Base-by-base conservation (phyloP, 2,888 invertebrate species). In the Heteromurus nitidus region DNA sequence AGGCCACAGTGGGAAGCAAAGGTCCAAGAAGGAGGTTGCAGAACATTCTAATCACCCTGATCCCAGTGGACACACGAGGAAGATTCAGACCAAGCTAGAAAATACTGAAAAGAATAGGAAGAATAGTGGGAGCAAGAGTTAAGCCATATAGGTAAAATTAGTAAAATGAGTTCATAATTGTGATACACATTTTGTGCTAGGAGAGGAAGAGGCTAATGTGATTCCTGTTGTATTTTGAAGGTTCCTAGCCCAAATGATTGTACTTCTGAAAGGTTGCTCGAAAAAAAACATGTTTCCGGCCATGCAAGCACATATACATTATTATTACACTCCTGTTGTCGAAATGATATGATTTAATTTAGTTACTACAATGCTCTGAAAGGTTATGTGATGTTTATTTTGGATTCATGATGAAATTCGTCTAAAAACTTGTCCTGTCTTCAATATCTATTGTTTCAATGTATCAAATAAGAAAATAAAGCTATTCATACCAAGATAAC, bases 11-110 rank as follows among this genome's bases (percentile, higher is more conserved):
- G 97, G 97, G 84, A 97, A 97, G 89, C 95, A 96, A 88, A 92
- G 97, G 86, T 92, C 94, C 82, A 97, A 97, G 91, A 95, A 94
- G 89, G 97, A 97, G 68, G 86, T 83, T 20, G 80, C 85, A 55
- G 93, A 93, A 87, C 95, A 97, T 90, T 96, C 96, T 53, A 97
- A 97, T 90, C 96, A 96, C 90, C 93, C 93, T 90, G 97, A 97
- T 90, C 96, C 97, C 83, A 93, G 93, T 88, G 97, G 97, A 87
- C 97, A 98, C 92, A 95, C 95, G 70, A 93, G 97, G 90, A 98
- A 98, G 92, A 93, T 96, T 89, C 91, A 94, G 42, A 95, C 94
- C 79, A 96, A 96, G 90, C 89, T 96, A 86, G 92, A 93, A 89
- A 96, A 96, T 89, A 93, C 95, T 36, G 94, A 96, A 89, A 93